These are phyloP conservation scores for Galemys pyrenaicus DNA, from an alignment of 2,113 vertebrate species.

Conservation along the genomic window DNA sequence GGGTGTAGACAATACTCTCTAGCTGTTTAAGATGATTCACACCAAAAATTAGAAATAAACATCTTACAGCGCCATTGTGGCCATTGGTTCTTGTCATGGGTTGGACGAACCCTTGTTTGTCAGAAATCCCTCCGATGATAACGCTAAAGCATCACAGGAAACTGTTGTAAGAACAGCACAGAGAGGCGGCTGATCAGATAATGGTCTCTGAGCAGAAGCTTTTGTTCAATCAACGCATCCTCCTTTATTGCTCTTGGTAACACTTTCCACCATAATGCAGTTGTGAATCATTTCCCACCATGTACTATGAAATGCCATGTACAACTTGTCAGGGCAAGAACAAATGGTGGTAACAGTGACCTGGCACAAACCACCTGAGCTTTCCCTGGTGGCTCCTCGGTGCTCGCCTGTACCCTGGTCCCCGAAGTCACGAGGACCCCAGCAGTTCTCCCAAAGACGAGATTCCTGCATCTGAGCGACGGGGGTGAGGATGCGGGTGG, in stretches of 20 bases:
- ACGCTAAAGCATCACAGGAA: constrained; percentile 24
- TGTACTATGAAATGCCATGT: background rate
- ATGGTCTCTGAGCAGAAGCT: background rate
- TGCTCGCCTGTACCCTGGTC: background rate
- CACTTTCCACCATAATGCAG: background rate
- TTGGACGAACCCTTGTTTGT: background rate
- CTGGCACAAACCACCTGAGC: background rate
- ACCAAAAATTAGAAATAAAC: background rate
- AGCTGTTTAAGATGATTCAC: background rate
- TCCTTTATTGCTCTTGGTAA: background rate
- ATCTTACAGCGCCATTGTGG: background rate
- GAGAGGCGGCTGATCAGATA: background rate
- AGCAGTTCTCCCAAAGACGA: background rate
- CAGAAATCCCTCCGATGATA: constrained; percentile 37
- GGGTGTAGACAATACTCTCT: background rate
- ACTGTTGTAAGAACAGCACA: background rate
- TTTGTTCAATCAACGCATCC: background rate
- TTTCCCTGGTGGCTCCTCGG: background rate
- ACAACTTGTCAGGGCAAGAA: no score
- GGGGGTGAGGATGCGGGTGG: fast-evolving
- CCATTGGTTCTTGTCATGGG: background rate
- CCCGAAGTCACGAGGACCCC: background rate
- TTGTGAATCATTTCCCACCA: background rate
- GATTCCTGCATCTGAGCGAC: background rate
- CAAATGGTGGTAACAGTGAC: background rate